These are phyloP conservation scores for Ctenoplectra terminalis DNA, from an alignment of 1,140 invertebrate species.

Conservation along the genomic window DNA sequence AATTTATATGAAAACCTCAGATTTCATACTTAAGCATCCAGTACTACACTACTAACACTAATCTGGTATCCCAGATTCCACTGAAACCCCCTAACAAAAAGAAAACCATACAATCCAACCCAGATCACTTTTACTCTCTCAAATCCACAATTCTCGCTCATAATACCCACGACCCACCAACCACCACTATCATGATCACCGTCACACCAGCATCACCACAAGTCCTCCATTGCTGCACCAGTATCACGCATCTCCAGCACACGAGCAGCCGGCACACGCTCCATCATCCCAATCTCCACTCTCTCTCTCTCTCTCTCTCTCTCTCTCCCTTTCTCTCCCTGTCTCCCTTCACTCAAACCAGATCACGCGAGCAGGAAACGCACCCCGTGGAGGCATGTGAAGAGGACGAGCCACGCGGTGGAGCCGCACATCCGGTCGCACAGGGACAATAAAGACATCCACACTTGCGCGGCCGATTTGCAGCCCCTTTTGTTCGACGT, in stretches of 20 bases:
- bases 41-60: no score
- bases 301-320: neutral
- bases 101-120: neutral
- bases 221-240: neutral
- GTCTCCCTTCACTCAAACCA: neutral
- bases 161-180: neutral
- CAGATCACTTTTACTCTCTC: neutral
- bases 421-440: constrained; percentile 72
- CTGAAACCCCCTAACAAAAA: no score
- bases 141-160: neutral
- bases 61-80: no score
- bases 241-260: neutral
- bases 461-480: constrained; percentile 63
- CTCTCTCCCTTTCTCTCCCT: neutral
- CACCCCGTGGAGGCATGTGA: constrained; percentile 79
- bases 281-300: neutral
- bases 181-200: neutral
- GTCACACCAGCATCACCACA: no score
- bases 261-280: neutral
- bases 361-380: constrained; percentile 66
- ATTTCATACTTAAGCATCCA: no score
- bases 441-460: constrained; percentile 62
- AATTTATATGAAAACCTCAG: no score
- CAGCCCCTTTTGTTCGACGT: constrained; percentile 55
- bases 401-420: constrained; percentile 76